Base-by-base conservation (phyloP, 1,140 invertebrate species). In the Grapholita molesta region DNA sequence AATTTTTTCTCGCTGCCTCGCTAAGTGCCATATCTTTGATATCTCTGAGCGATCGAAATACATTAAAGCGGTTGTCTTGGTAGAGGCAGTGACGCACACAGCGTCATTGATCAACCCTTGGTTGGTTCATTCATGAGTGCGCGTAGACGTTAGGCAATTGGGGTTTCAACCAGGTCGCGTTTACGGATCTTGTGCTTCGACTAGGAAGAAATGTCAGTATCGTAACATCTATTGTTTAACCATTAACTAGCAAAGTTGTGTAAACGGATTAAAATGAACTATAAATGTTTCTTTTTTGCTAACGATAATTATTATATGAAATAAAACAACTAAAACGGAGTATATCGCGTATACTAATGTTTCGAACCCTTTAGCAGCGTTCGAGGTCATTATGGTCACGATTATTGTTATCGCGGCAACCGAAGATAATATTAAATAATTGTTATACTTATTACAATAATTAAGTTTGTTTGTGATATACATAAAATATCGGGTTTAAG, bases 71-170 rank as follows among this genome's bases (percentile, higher is more conserved):
- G 18, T 9, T 73, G 68, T 68, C 65, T 66, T 86, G 82, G 89
- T 91, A 88, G 28, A 70, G 73, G 83, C 66, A 61, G 70, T 89
- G 89, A 90, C 87, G 88, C 83, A 70, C 68, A 67, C 68, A 21
- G 30, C 61, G 68, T 80, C 86, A 85, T 90, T 87, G 85, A 88
- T 88, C 82, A 84, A 89, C 86, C 86, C 86, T 78, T 75, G 74
- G 65, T 75, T 75, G 70, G 72, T 85, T 84, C 84, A 84, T 84
- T 84, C 77, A 88, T 77, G 72, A 73, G 70, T 80, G 52, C 70
- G 73, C 84, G 80, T 85, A 86, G 70, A 77, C 23, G 70, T 91
- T 88, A 82, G 71, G 88, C 80, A 89, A 91, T 80, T 68, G 80
- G 83, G 87, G 75, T 78, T 78, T 70, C 79, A 80, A 82, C 76